Evolutionary conservation across 2,797 vertebrate genomes (phyloP), one percentile per base, ranked within the genome.

Genomic region (Chelmon rostratus): DNA sequence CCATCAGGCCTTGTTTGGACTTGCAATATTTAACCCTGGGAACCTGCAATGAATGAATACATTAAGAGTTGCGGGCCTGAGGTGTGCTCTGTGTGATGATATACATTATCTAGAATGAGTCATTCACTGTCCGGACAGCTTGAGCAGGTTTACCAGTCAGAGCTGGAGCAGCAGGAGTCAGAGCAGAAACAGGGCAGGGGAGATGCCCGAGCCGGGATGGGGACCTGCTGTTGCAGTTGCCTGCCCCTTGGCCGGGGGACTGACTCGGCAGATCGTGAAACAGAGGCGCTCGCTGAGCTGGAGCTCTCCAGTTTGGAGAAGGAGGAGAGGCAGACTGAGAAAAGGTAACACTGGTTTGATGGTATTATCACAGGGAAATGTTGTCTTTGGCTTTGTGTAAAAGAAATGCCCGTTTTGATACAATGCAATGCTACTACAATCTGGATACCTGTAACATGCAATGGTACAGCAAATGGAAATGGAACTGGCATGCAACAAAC

Each of bases 11-110:
- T 89, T 84, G 89, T 92, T 93, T 79, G 76, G 75, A 82, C 91
- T 84, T 84, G 76, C 86, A 89, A 90, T 94, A 94, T 96, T 95
- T 94, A 94, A 91, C 86, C 82, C 79, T 8, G 46, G 61, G 81
- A 85, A 76, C 79, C 83, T 73, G 86, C 86, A 81, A 52, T 78
- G 88, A 85, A 66, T 85, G 78, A 91, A 90, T 85, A 88, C 79
- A 86, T 92, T 83, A 92, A 86, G 79, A 88, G 83, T 81, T 68
- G 74, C 67, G 12, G 82, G 87, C 73, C 83, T 73, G 78, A 90
- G 88, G 87, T 90, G 85, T 80, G 81, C 73, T 78, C 50, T 81
- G 71, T 73, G 75, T 86, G 81, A 79, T 84, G 78, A 90, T 62
- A 50, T 80, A 76, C 10, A 13, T 90, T 82, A 78, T 84, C 65